These are phyloP conservation scores for Nemotelus pantherinus DNA, from an alignment of 2,888 invertebrate genomes.

Conservation along the genomic window DNA sequence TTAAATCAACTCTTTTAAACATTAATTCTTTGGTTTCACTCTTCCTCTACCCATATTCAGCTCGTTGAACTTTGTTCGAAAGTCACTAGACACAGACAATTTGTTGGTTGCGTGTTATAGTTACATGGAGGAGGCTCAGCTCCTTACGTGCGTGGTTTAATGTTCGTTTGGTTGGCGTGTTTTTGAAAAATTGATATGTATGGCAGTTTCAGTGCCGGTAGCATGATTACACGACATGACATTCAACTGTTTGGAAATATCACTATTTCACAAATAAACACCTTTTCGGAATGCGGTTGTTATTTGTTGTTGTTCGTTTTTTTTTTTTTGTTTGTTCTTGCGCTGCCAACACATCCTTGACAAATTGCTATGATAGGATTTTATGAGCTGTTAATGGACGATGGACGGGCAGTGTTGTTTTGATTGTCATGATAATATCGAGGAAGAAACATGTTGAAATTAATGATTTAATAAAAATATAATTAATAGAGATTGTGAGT, in stretches of 20 bases:
- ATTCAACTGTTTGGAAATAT: conserved; percentile 7
- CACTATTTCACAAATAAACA: conserved; percentile 5
- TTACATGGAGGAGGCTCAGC: not conserved
- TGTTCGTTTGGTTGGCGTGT: conserved; percentile 26
- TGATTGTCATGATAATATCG: too few species aligned
- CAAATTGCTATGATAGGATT: conserved; percentile 20
- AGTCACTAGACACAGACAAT: not conserved
- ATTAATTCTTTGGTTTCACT: too few species aligned
- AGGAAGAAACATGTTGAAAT: not conserved
- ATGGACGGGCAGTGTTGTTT: not conserved
- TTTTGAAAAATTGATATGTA: conserved; percentile 10
- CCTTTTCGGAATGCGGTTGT: not conserved
- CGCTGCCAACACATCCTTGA: not conserved
- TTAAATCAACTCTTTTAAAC: too few species aligned
- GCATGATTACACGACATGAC: not conserved
- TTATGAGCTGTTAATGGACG: conserved; percentile 4
- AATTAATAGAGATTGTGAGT: not conserved
- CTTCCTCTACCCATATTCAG: too few species aligned
- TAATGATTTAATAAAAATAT: not conserved
- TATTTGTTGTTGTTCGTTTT: too few species aligned
- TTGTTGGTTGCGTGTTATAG: conserved; percentile 28
- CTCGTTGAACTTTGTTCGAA: too few species aligned
- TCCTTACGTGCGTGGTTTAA: not conserved
- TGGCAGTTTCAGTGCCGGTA: not conserved
- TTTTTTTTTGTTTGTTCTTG: too few species aligned